A percentile compares a stretch with the other conserved stretches of the same genome.
Conservation (phyloP, 1,140 invertebrate genomes). For the Euschistus heros region DNA sequence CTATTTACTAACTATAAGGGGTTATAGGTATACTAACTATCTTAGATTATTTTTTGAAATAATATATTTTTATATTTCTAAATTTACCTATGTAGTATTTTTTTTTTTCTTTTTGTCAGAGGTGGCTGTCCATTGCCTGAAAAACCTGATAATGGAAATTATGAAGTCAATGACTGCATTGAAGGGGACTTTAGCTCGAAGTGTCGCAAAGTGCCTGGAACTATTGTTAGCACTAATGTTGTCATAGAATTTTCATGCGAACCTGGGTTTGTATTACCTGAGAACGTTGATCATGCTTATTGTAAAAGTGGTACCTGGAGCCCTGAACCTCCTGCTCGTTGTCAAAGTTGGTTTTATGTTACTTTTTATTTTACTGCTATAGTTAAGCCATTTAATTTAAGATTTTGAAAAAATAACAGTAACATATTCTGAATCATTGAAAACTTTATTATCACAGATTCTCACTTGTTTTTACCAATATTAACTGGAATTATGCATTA, state of each 20-base stretch:
- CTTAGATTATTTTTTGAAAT: background rate
- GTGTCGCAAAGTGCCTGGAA: constrained; percentile 3
- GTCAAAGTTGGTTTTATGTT: constrained; percentile 19
- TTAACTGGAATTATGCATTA: too few relatives aligned
- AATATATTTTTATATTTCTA: background rate
- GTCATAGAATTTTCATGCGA: constrained; percentile 15
- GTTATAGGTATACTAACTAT: background rate
- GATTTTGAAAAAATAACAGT: too few relatives aligned
- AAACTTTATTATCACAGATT: too few relatives aligned
- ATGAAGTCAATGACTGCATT: background rate
- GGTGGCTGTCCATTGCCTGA: constrained; percentile 8
- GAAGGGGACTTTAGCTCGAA: background rate
- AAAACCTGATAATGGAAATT: constrained; percentile 14
- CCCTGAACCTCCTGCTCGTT: constrained; percentile 13
- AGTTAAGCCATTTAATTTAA: too few relatives aligned
- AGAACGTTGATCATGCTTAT: background rate
- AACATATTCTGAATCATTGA: too few relatives aligned
- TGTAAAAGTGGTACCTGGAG: constrained; percentile 18
- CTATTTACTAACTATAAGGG: too few relatives aligned
- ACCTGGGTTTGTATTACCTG: constrained; percentile 1
- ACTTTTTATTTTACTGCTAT: too few relatives aligned
- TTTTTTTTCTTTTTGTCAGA: background rate
- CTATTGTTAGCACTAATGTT: background rate
- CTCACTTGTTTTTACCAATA: too few relatives aligned
- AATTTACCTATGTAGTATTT: background rate